Evolutionary conservation across 2,113 vertebrate species (phyloP).

Genomic region (Eulacestoma nigropectus): DNA sequence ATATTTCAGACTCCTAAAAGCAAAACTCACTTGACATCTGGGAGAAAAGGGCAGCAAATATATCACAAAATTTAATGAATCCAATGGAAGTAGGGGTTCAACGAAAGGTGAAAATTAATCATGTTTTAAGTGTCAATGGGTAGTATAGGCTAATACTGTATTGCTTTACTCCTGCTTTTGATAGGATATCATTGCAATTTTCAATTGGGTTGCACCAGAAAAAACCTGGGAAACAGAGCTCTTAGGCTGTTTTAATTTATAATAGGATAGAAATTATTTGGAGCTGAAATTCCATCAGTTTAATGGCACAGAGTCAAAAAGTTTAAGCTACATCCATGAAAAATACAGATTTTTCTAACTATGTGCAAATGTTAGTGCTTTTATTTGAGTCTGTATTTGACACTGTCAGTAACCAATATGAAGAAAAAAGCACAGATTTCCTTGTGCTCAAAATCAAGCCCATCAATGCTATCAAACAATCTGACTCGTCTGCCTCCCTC

Average conservation of each 20-base stretch:
- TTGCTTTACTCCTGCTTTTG: not conserved
- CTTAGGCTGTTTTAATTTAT: not conserved
- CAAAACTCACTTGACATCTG: not conserved
- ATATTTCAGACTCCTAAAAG: not conserved
- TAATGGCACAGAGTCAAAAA: not conserved
- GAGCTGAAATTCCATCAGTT: not conserved
- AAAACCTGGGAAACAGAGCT: not conserved
- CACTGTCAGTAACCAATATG: not conserved
- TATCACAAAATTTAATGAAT: conserved; percentile 15
- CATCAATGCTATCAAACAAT: not conserved
- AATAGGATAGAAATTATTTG: not conserved
- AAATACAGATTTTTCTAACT: not conserved
- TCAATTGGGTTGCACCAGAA: not conserved
- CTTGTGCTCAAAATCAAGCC: not conserved
- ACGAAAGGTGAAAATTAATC: not conserved
- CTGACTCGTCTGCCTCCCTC: not conserved
- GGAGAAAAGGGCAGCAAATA: not conserved
- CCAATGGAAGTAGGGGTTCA: not conserved
- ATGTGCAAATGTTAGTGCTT: not conserved
- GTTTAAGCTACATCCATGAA: not conserved
- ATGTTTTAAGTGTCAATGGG: not conserved
- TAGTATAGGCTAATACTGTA: not conserved
- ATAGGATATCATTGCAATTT: not conserved
- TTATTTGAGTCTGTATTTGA: not conserved
- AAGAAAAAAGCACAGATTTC: not conserved